Percentiles rank a stretch among this genome's conserved stretches.
These are phyloP conservation scores for Acanthiza pusilla DNA, from an alignment of 2,797 vertebrate genomes.

Conservation along the genomic window DNA sequence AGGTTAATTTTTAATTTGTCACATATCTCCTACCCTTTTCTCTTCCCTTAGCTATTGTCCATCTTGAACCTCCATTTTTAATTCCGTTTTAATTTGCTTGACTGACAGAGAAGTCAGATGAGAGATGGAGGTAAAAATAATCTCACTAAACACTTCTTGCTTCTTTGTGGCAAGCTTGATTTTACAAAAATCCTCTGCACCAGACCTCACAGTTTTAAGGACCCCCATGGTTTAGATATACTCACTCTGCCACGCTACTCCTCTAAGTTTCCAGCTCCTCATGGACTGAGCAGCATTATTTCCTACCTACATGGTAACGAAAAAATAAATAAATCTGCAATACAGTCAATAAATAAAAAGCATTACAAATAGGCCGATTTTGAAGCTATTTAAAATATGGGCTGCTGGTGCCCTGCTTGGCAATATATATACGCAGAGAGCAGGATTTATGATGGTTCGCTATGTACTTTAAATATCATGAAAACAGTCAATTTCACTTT, in stretches of 20 bases:
- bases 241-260: not conserved
- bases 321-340: not conserved
- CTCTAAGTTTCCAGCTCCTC: not conserved
- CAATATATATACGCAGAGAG: not conserved
- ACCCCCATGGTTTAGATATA: not conserved
- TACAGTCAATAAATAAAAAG: not conserved
- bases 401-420: not conserved
- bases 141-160: not conserved
- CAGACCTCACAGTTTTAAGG: not conserved
- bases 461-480: slow-evolving; percentile 5
- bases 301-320: not conserved
- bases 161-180: not conserved
- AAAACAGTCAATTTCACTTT: slow-evolving; percentile 46
- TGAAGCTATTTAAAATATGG: slow-evolving; percentile 10
- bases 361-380: slow-evolving; percentile 5
- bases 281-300: not conserved
- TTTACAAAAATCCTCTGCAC: not conserved
- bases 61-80: not conserved
- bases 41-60: not conserved
- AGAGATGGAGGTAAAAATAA: not conserved
- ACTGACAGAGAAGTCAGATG: not conserved
- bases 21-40: not conserved
- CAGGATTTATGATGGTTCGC: slow-evolving; percentile 6
- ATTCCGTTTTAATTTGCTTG: not conserved
- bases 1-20: slow-evolving; percentile 18